Evolutionary conservation across 2,113 vertebrate genomes (phyloP).

Genomic region (Scatophagus argus): DNA sequence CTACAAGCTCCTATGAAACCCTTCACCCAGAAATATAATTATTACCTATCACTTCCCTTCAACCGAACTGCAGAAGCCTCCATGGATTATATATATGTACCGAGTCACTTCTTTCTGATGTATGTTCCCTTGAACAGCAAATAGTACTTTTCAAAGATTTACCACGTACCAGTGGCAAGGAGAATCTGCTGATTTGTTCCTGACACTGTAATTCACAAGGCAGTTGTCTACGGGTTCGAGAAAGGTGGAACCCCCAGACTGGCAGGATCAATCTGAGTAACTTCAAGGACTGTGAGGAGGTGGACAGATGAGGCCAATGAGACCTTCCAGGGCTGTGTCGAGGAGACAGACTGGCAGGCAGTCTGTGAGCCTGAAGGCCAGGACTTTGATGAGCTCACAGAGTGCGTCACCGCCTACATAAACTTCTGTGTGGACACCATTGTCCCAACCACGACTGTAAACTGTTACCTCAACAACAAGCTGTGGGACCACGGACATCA

Average conservation of each 20-base stretch:
- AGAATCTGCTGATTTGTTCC: slow-evolving; percentile 12
- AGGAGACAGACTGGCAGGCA: too few relatives aligned
- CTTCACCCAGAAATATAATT: slow-evolving; percentile 6
- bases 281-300: too few relatives aligned
- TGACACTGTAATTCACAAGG: neutral
- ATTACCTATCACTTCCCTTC: neutral
- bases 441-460: too few relatives aligned
- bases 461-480: too few relatives aligned
- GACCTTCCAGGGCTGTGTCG: too few relatives aligned
- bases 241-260: neutral
- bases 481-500: too few relatives aligned
- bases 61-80: neutral
- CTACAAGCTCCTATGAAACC: neutral
- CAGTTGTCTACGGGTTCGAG: neutral
- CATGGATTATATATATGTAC: slow-evolving; percentile 12
- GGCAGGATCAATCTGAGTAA: neutral
- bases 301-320: too few relatives aligned
- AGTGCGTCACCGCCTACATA: too few relatives aligned
- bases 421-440: too few relatives aligned
- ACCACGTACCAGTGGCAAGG: neutral
- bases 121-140: slow-evolving; percentile 31
- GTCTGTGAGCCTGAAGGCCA: too few relatives aligned
- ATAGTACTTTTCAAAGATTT: slow-evolving; percentile 4
- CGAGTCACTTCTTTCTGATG: slow-evolving; percentile 1
- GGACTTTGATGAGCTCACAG: too few relatives aligned